These are phyloP conservation scores for Hyposoter dolosus DNA, from an alignment of 2,888 invertebrate species.

Conservation along the genomic window DNA sequence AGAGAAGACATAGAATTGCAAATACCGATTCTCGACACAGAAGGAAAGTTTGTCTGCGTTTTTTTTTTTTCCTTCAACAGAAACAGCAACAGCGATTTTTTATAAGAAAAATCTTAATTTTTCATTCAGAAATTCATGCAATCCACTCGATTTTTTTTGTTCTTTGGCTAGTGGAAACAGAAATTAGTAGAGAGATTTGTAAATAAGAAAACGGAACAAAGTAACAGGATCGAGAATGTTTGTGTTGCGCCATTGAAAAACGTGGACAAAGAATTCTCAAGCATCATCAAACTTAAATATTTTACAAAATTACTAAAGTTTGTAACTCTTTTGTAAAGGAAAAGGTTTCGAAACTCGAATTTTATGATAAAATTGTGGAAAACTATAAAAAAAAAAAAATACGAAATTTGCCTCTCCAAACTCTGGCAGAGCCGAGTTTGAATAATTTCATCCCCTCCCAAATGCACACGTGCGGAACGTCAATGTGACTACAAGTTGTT, in stretches of 20 bases:
- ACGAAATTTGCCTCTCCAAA: neutral
- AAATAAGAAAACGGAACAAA: neutral
- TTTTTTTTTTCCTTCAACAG: constrained; percentile 20
- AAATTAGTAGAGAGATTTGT: neutral
- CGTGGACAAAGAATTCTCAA: neutral
- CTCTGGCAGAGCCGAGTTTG: neutral
- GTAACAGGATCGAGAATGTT: neutral
- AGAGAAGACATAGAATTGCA: constrained; percentile 36
- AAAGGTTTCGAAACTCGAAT: neutral
- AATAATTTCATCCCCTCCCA: neutral
- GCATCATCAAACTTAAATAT: neutral
- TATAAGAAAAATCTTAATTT: neutral
- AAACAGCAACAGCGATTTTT: neutral
- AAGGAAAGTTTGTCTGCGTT: constrained; percentile 44
- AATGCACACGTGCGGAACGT: neutral
- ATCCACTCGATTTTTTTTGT: neutral
- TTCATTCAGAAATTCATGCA: neutral
- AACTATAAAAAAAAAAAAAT: neutral
- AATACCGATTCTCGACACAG: constrained; percentile 52
- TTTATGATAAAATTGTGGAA: neutral
- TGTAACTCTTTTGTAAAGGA: neutral
- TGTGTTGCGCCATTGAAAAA: neutral
- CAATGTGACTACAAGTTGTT: neutral
- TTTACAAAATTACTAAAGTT: too few relatives aligned
- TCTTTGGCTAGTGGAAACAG: neutral